Evolutionary conservation across 2,888 invertebrate species (phyloP), one percentile per base, ranked within the genome.

Genomic region (Leucoptera coffeella): DNA sequence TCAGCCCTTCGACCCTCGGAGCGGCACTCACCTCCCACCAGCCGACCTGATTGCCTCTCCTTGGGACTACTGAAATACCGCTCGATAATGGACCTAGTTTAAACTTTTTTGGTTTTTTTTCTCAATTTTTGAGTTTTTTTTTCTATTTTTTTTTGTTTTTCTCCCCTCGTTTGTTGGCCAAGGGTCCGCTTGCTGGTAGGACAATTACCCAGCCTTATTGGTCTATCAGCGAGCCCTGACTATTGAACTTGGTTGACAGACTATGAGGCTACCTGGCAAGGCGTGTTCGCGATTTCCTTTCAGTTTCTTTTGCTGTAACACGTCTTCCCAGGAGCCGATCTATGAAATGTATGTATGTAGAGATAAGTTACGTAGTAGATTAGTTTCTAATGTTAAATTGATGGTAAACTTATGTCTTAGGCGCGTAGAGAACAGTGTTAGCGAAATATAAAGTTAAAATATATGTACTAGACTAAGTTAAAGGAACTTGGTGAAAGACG

Each of bases 151-250:
- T 42, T 35, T 35, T 30, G 36, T 33, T 33, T 32, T 38, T 36
- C 34, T 27, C 39, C 32, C 34, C 45, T 47, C 44, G 37, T 60
- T 60, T 64, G 61, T 55, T 54, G 28, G 43, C 36, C 44, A 56
- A 54, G 67, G 52, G 67, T 67, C 67, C 75, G 75, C 73, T 62
- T 64, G 59, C 74, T 71, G 76, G 78, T 79, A 78, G 77, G 76
- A 72, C 76, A 78, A 76, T 72, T 61, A 67, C 79, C 80, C 80
- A 80, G 80, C 80, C 81, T 80, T 78, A 77, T 77, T 74, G 75
- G 67, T 75, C 75, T 78, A 79, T 77, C 75, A 71, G 75, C 58
- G 61, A 48, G 69, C 64, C 46, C 41, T 30, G 65, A 65, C 65
- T 37, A n/a, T 37, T 33, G 42, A 46, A 47, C 62, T 53, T 54